Base-by-base conservation (phyloP, 2,888 invertebrate genomes). In the Poecilobothrus nobilitatus region DNA sequence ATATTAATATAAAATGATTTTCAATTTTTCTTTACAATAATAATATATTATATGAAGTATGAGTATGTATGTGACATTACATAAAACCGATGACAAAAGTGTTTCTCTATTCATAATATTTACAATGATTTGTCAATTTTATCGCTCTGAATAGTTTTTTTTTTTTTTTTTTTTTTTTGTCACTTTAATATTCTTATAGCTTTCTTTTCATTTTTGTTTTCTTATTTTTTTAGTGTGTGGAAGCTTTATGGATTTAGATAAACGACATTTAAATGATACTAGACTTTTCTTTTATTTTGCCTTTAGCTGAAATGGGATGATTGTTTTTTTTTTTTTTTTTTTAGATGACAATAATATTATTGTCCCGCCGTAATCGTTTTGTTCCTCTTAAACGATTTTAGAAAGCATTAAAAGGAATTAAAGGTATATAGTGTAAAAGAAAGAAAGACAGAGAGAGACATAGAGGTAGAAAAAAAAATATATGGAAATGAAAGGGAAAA, bases 191-290 rank as follows among this genome's bases (percentile, higher is more conserved):
- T 12, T 6, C n/a, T 53, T 15, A n/a, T n/a, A 53, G 18, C 5
- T 53, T 53, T 18, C n/a, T 53, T 44, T 53, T 53, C 53, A 53
- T 53, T 18, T 53, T 6, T 37, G 10, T 37, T 37, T 8, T n/a
- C n/a, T n/a, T n/a, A n/a, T n/a, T n/a, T n/a, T n/a, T 41, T 41
- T 41, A 8, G 12, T 41, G 9, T 41, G 9, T 41, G 41, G 53
- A 53, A 53, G 53, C 53, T 53, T 53, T 53, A 18, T 53, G n/a
- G 53, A 53, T 53, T 53, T 53, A 53, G 53, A 53, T 53, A 53
- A 53, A 53, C 53, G 53, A 53, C 7, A 53, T 53, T 53, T 53
- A 53, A 53, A 53, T 53, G 18, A 53, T 53, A 12, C 15, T 18
- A 4, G 53, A 53, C 2, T 18, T 53, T 53, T 53, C 18, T 18